phyloP scores from a whole-genome alignment of 2,797 vertebrate species.

The Tangara arthus region DNA sequence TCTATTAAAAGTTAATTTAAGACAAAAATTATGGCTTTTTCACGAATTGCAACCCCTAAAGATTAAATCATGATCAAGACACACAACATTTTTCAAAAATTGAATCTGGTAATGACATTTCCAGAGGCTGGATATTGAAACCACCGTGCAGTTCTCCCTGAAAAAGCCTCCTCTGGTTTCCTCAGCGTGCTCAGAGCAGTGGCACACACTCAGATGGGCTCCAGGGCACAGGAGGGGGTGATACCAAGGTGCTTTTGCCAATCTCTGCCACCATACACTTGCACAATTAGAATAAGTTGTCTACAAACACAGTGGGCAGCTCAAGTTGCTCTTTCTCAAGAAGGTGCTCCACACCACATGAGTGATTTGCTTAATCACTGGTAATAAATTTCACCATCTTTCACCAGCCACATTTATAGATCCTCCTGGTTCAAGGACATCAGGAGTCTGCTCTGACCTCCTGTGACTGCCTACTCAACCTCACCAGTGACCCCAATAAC shows the following conservation, averaged over 20 bases:
- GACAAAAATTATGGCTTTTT: constrained; percentile 17
- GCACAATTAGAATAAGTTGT: not conserved
- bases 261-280: not conserved
- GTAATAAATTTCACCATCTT: not conserved
- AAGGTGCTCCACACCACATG: not conserved
- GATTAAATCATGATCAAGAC: not conserved
- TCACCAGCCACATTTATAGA: not conserved
- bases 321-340: not conserved
- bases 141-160: not conserved
- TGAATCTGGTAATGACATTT: not conserved
- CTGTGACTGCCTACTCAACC: not conserved
- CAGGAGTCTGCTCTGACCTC: not conserved
- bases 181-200: not conserved
- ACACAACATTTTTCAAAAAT: not conserved
- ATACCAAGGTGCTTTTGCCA: not conserved
- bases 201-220: not conserved
- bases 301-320: not conserved
- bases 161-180: not conserved
- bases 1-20: constrained; percentile 62
- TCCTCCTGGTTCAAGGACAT: not conserved
- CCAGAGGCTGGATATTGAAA: not conserved
- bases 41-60: not conserved
- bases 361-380: not conserved
- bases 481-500: not conserved
- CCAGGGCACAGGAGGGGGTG: not conserved